Evolutionary conservation across 2,888 invertebrate species (phyloP).

Genomic region (Pseudeuparius sepicola): DNA sequence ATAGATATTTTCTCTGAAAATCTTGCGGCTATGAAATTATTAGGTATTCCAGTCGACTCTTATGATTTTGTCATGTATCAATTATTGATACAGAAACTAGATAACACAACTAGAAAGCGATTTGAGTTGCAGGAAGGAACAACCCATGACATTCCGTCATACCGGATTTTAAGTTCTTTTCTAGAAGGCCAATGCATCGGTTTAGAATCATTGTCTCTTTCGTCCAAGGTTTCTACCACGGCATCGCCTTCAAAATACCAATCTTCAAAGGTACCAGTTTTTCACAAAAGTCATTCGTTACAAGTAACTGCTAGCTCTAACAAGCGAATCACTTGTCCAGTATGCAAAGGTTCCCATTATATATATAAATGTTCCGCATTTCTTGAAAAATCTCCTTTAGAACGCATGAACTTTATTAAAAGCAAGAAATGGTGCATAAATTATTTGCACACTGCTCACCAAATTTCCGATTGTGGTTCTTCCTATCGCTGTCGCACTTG

Average conservation of each 20-base stretch:
- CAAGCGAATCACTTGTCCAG: too few species aligned
- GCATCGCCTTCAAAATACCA: neutral
- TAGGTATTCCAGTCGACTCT: neutral
- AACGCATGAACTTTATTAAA: neutral
- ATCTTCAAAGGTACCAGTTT: too few species aligned
- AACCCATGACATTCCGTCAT: neutral
- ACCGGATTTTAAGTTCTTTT: neutral
- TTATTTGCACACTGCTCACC: neutral
- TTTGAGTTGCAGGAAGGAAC: conserved; percentile 1
- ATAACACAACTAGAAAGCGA: conserved; percentile 1
- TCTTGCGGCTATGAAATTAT: conserved; percentile 1
- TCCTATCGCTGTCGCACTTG: neutral
- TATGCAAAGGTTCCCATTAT: too few species aligned
- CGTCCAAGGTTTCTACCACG: neutral
- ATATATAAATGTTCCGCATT: neutral
- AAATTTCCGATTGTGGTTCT: neutral
- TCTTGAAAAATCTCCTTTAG: neutral
- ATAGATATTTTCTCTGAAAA: conserved; percentile 6
- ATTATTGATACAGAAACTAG: conserved; percentile 5
- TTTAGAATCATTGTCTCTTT: conserved; percentile 3
- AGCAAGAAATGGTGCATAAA: neutral
- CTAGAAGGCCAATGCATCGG: conserved; percentile 4
- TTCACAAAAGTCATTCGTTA: too few species aligned
- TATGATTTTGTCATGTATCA: conserved; percentile 2
- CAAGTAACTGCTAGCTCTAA: too few species aligned